A percentile compares a stretch with the other conserved stretches of the same genome.
These are phyloP conservation scores for Drosophila paramelanica DNA, from an alignment of 2,888 invertebrate species.

Conservation along the genomic window DNA sequence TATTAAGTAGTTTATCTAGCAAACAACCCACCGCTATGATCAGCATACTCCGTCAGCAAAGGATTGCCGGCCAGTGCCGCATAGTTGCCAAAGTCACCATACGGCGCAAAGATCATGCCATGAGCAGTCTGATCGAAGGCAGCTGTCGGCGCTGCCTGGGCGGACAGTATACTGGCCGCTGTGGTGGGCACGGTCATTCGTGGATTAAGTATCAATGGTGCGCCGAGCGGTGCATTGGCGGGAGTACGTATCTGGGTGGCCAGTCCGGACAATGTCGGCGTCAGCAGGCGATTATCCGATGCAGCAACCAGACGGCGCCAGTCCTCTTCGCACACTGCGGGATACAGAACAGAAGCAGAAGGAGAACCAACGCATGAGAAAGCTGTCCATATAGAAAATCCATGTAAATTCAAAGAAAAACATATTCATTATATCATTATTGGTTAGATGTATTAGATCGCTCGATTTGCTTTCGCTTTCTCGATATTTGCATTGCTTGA, in stretches of 20 bases:
- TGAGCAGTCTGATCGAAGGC: slow-evolving; percentile 87
- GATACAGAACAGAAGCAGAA: slow-evolving; percentile 78
- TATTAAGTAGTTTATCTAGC: slow-evolving; percentile 88
- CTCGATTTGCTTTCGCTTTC: slow-evolving; percentile 19
- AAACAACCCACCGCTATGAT: slow-evolving; percentile 98
- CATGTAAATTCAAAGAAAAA: slow-evolving; percentile 65
- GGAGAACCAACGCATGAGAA: slow-evolving; percentile 77
- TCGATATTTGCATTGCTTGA: slow-evolving; percentile 5
- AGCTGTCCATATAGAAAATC: slow-evolving; percentile 71
- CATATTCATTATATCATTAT: slow-evolving; percentile 46
- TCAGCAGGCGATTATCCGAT: slow-evolving; percentile 91
- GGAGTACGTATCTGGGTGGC: slow-evolving; percentile 88
- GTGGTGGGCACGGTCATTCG: slow-evolving; percentile 93
- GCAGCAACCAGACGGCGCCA: slow-evolving; percentile 93
- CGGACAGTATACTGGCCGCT: slow-evolving; percentile 87
- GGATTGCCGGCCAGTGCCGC: slow-evolving; percentile 93
- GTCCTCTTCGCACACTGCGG: slow-evolving; percentile 93
- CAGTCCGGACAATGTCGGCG: slow-evolving; percentile 87
- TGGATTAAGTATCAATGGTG: slow-evolving; percentile 96
- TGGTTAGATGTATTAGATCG: slow-evolving; percentile 51
- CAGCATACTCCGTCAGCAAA: slow-evolving; percentile 93
- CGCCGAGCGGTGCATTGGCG: slow-evolving; percentile 92
- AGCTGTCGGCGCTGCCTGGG: slow-evolving; percentile 87
- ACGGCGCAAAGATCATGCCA: slow-evolving; percentile 93
- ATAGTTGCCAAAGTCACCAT: slow-evolving; percentile 95